Evolutionary conservation across 1,140 invertebrate species (phyloP).

Genomic region (Heliconius congener): DNA sequence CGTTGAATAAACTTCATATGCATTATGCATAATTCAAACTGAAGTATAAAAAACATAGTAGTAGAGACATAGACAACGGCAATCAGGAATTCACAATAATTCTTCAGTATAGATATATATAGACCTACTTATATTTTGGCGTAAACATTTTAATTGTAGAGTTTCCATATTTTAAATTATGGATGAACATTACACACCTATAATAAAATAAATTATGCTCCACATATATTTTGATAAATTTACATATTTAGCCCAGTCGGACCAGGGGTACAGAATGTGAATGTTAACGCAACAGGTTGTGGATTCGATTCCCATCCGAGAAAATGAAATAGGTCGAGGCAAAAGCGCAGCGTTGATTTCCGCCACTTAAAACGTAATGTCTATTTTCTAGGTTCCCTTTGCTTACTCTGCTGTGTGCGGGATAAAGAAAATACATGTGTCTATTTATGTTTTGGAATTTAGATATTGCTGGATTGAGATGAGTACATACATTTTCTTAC

Average conservation of each 20-base stretch:
- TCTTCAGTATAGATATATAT: background rate
- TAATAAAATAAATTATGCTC: background rate
- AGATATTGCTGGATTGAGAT: too few species aligned
- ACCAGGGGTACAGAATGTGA: too few species aligned
- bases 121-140: conserved; percentile 10
- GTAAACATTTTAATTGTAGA: conserved; percentile 13
- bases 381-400: too few species aligned
- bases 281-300: background rate
- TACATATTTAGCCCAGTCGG: too few species aligned
- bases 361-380: too few species aligned
- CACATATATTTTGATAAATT: background rate
- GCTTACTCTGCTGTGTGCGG: too few species aligned
- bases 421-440: too few species aligned
- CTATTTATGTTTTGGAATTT: too few species aligned
- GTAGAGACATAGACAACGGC: background rate
- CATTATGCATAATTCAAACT: background rate
- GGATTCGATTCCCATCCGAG: too few species aligned
- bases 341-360: too few species aligned
- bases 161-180: conserved; percentile 12
- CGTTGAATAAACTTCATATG: background rate
- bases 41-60: background rate
- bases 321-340: too few species aligned
- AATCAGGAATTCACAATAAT: conserved; percentile 4
- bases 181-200: background rate
- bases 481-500: too few species aligned